Conservation (phyloP, 2,888 invertebrate genomes). For the Meteorus colon region DNA sequence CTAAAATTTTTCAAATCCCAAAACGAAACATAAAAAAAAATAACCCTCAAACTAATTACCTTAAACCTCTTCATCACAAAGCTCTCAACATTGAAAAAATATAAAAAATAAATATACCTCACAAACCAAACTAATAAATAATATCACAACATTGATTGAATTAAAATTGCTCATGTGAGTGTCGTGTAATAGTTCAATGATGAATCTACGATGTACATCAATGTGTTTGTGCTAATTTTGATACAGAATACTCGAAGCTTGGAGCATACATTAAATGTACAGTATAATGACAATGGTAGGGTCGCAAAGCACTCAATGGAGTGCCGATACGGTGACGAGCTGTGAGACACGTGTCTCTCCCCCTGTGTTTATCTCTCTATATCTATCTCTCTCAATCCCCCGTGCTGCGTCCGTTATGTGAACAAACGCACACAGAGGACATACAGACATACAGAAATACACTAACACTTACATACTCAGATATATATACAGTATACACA, state of each 20-base stretch:
- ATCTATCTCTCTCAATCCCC: constrained; percentile 19
- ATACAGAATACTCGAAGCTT: constrained; percentile 40
- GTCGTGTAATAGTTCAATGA: too few species aligned
- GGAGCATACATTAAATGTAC: constrained; percentile 28
- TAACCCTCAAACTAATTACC: too few species aligned
- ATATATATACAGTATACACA: constrained; percentile 13
- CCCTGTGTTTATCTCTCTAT: constrained; percentile 20
- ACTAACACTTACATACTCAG: not conserved
- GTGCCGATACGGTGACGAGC: constrained; percentile 48
- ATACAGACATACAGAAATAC: not conserved
- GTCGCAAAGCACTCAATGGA: constrained; percentile 45
- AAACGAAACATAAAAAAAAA: too few species aligned
- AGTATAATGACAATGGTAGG: constrained; percentile 41
- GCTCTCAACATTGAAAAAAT: too few species aligned
- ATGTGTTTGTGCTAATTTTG: constrained; percentile 38
- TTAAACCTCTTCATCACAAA: too few species aligned
- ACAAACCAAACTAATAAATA: too few species aligned
- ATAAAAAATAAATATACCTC: too few species aligned
- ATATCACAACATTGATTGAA: too few species aligned
- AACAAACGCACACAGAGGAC: not conserved
- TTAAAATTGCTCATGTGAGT: too few species aligned
- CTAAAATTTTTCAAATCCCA: too few species aligned
- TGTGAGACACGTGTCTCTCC: constrained; percentile 51
- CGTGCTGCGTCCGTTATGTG: constrained; percentile 19
- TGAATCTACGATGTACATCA: too few species aligned